Base-by-base conservation (phyloP, 1,140 invertebrate species). In the Solenopsis invicta region DNA sequence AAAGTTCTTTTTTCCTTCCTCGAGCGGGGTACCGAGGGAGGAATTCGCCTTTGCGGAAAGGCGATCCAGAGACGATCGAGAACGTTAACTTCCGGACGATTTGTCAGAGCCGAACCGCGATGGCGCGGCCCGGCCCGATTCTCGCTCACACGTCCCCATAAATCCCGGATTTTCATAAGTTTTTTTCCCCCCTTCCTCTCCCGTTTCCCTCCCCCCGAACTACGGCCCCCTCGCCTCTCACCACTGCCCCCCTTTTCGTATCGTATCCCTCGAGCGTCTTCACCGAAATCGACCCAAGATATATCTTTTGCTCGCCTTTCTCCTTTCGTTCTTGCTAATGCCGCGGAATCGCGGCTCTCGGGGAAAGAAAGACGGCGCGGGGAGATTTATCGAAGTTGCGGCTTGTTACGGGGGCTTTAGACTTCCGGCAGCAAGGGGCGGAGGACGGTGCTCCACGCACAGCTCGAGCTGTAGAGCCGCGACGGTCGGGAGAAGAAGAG, bases 91-190 rank as follows among this genome's bases (percentile, higher is more conserved):
- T 93, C 89, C 92, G 87, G 89, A 88, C 92, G 92, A 93, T 93
- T 93, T 93, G 90, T 93, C 91, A 90, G 85, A 90, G 82, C 87
- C 85, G 69, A 78, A 74, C 82, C 54, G 82, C 64, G 24, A 84
- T 87, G 89, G 86, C 88, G 82, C 88, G 62, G 50, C 21, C 29
- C 21, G 48, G 77, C 34, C 64, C 76, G 76, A 66, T 61, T 78
- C 45, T 78, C 82, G 78, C 41, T 59, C 78, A 72, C 78, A 75
- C 62, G 76, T 78, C 48, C 66, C 80, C 69, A 93, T 93, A 93
- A 93, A 93, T 93, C 89, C 86, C 52, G 90, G 89, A 93, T 93
- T 93, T 93, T 93, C 92, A 92, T 93, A 92, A 93, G 89, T 92
- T 92, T 88, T 75, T 88, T 74, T 86, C 45, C 76, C 56, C 24